phyloP scores from a whole-genome alignment of 1,140 invertebrate species.

The Heliconius congener region DNA sequence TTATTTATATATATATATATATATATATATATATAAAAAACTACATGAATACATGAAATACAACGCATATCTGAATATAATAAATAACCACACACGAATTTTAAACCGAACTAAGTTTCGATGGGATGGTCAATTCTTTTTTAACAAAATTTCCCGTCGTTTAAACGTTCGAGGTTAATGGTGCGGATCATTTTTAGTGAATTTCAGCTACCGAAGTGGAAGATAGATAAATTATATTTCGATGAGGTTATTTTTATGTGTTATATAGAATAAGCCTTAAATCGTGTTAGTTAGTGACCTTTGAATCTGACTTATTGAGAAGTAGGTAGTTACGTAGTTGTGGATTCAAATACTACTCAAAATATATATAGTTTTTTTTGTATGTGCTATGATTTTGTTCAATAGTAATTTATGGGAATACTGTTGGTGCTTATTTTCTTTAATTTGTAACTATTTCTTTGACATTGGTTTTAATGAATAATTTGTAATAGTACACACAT shows the following conservation, averaged over 20 bases:
- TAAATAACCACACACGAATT: not conserved
- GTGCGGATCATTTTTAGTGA: conserved; percentile 52
- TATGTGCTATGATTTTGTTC: no score
- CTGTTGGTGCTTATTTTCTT: no score
- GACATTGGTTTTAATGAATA: no score
- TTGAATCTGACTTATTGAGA: not conserved
- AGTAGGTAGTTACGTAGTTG: no score
- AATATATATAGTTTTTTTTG: no score
- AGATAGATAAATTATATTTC: conserved; percentile 57
- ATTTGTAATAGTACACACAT: no score
- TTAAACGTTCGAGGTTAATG: conserved; percentile 54
- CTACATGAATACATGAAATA: not conserved
- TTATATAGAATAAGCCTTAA: not conserved
- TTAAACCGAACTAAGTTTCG: conserved; percentile 6
- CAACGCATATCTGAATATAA: not conserved
- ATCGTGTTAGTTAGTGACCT: not conserved
- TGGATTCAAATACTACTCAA: no score
- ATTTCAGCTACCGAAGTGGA: conserved; percentile 54
- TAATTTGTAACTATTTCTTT: no score
- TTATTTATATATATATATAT: no score
- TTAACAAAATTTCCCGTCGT: conserved; percentile 41
- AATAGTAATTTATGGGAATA: no score
- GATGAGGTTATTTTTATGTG: conserved; percentile 10
- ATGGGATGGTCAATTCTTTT: conserved; percentile 14
- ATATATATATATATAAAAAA: no score